Conservation (phyloP, 2,888 invertebrate genomes). For the Peribatodes rhomboidaria region DNA sequence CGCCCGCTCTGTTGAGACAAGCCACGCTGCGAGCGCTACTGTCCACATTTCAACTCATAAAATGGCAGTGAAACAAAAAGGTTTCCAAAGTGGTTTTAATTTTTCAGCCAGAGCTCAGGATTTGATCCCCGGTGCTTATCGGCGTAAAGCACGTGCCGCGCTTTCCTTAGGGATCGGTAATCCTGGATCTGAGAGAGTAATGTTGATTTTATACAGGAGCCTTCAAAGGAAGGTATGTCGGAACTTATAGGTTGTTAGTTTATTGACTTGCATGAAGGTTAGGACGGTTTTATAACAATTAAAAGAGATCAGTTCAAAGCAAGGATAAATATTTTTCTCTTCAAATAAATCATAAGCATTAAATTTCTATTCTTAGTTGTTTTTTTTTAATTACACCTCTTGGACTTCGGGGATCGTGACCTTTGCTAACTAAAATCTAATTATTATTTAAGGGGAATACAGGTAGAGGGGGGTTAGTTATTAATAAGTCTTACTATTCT, state of each 20-base stretch:
- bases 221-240: conserved; percentile 33
- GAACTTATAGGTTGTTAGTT: conserved; percentile 13
- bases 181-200: conserved; percentile 51
- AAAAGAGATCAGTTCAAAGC: no score
- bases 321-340: no score
- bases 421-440: no score
- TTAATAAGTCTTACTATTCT: no score
- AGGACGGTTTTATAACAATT: not conserved
- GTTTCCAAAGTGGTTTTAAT: conserved; percentile 55
- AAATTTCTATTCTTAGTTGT: no score
- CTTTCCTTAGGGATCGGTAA: conserved; percentile 54
- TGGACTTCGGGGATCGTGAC: no score
- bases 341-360: no score
- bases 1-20: conserved; percentile 1
- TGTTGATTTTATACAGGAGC: conserved; percentile 51
- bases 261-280: conserved; percentile 15
- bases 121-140: conserved; percentile 56
- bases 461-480: no score
- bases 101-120: conserved; percentile 58
- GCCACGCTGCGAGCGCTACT: not conserved
- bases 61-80: conserved; percentile 22
- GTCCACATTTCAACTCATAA: conserved; percentile 5
- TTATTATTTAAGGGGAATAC: no score
- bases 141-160: conserved; percentile 55
- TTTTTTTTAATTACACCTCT: no score